A percentile compares a stretch with the other conserved stretches of the same genome.
Conservation (phyloP, 1,140 invertebrate genomes). For the Diorhabda elongata region DNA sequence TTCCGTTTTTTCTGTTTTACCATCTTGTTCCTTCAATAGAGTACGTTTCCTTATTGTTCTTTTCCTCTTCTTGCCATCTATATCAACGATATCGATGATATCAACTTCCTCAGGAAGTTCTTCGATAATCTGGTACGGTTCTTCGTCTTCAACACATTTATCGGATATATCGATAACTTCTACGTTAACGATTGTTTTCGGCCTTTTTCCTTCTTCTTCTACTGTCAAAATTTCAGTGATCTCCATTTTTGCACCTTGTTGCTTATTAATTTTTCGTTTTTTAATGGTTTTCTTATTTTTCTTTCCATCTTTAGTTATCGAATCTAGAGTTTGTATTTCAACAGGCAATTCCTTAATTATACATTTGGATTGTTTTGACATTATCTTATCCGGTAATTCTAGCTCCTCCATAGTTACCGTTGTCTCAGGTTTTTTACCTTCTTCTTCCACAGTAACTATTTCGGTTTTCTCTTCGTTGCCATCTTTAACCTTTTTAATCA, state of each 20-base stretch:
- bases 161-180: slow-evolving; percentile 31
- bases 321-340: slow-evolving; percentile 32
- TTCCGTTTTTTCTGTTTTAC: slow-evolving; percentile 38
- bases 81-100: slow-evolving; percentile 35
- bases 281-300: slow-evolving; percentile 42
- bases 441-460: slow-evolving; percentile 45
- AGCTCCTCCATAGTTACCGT: slow-evolving; percentile 35
- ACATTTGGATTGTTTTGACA: slow-evolving; percentile 26
- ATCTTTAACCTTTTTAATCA: slow-evolving; percentile 36
- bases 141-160: slow-evolving; percentile 40
- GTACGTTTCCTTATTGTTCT: slow-evolving; percentile 34
- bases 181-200: slow-evolving; percentile 46
- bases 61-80: slow-evolving; percentile 37
- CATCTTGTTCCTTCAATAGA: slow-evolving; percentile 36
- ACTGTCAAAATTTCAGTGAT: slow-evolving; percentile 50
- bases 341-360: slow-evolving; percentile 34
- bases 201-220: slow-evolving; percentile 49
- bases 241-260: slow-evolving; percentile 46
- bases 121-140: slow-evolving; percentile 41
- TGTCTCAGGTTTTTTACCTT: slow-evolving; percentile 36
- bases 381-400: slow-evolving; percentile 30
- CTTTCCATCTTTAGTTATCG: slow-evolving; percentile 38
- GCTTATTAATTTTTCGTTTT: slow-evolving; percentile 45
- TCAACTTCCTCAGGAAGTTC: slow-evolving; percentile 33
- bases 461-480: slow-evolving; percentile 39